These are phyloP conservation scores for Mionectes macconnelli DNA, from an alignment of 2,113 vertebrate species.

Conservation along the genomic window DNA sequence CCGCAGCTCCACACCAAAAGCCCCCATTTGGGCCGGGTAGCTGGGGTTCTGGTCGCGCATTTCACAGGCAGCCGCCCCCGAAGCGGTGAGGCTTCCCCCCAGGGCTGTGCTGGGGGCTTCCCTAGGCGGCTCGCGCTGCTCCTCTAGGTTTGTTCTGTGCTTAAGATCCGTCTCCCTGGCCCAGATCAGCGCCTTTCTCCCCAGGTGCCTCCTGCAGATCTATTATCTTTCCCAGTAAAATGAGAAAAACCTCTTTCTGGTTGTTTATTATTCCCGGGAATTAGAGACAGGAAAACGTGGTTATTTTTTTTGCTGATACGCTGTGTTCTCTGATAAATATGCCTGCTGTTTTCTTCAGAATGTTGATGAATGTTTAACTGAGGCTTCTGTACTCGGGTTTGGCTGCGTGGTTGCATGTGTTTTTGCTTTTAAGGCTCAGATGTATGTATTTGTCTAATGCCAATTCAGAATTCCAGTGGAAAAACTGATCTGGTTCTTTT, in stretches of 20 bases:
- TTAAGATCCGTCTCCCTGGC: neutral
- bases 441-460: neutral
- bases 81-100: neutral
- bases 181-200: neutral
- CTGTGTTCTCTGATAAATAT: neutral
- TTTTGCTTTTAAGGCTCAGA: neutral
- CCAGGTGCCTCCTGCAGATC: neutral
- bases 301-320: too few species aligned
- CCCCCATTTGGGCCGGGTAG: neutral
- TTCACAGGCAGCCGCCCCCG: neutral
- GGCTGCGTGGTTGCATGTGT: neutral
- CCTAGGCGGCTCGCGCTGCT: neutral
- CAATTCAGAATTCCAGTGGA: neutral
- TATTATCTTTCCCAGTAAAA: neutral
- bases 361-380: neutral
- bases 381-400: neutral
- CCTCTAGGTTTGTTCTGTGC: neutral
- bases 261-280: neutral
- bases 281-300: neutral
- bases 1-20: too few species aligned
- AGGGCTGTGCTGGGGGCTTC: neutral
- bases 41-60: neutral
- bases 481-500: neutral
- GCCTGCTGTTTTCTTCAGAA: neutral
- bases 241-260: neutral